Base-by-base conservation (phyloP, 2,797 vertebrate genomes). In the Tokudaia muenninki region DNA sequence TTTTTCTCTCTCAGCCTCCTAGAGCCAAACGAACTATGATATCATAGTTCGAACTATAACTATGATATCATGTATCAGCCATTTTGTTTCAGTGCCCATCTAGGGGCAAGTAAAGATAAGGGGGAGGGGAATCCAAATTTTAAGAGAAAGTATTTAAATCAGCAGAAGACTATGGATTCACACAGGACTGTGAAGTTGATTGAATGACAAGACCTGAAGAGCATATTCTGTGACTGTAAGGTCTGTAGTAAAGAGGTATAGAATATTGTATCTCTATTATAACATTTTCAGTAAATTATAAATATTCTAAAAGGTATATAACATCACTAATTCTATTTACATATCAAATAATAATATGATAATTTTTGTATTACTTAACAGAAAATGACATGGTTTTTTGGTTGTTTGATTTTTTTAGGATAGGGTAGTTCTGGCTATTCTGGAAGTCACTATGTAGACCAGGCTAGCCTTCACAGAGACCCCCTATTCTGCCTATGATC, bases 311-410 rank as follows among this genome's bases (percentile, higher is more conserved):
- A 95, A 92, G 8, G 3, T 7, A 50, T 88, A 79, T 37, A 29
- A 44, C 50, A 17, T 79, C 93, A 72, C 31, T 47, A 47, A 8
- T 87, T 57, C 6, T 79, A 41, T 47, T 92, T 77, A 90, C 24
- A 10, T 83, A 78, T 87, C 29, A 74, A 95, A 55, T 75, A 82
- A 26, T 95, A 87, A 92, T 75, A 94, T 89, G 44, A 94, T 14
- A 94, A 79, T 65, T 90, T 87, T 29, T 17, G 44, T 88, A 74
- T 22, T 29, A 78, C 84, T 74, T 74, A 86, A 31, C 29, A 52
- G 61, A 52, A 22, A 93, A 57, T 81, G 84, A 47, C 61, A 55
- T 75, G 72, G 4, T 75, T 75, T 44, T 75, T 22, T 44, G 65
- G 61, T 63, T 34, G 31, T 67, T 16, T 75, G 37, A 37, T 12